phyloP scores from a whole-genome alignment of 2,888 invertebrate genomes.

The Timandra comae region DNA sequence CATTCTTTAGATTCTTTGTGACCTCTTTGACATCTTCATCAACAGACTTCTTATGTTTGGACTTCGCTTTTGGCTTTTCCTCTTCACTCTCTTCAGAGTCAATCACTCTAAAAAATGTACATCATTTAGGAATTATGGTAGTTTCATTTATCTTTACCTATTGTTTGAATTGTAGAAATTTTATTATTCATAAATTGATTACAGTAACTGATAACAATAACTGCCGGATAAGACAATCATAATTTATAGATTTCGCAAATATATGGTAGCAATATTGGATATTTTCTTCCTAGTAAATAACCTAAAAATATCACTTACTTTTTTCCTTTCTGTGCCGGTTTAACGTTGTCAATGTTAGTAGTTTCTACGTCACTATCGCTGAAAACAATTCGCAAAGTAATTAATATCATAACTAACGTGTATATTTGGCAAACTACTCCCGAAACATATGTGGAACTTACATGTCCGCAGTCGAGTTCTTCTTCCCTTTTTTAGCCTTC shows the following conservation, averaged over 20 bases:
- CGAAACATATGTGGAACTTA: conserved; percentile 67
- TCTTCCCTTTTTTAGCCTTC: conserved; percentile 89
- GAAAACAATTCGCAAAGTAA: conserved; percentile 33
- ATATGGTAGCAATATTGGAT: too few species aligned
- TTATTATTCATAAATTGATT: too few species aligned
- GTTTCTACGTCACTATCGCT: conserved; percentile 80
- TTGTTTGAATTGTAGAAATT: too few species aligned
- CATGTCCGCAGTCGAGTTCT: conserved; percentile 84
- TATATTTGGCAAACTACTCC: conserved; percentile 24
- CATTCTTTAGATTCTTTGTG: conserved; percentile 76
- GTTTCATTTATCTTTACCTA: too few species aligned
- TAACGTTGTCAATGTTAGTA: conserved; percentile 55
- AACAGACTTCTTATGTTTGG: conserved; percentile 68
- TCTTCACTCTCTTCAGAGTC: conserved; percentile 69
- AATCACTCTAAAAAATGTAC: conserved; percentile 44
- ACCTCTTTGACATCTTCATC: conserved; percentile 71
- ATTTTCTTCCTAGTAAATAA: conserved; percentile 30
- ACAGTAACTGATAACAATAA: too few species aligned
- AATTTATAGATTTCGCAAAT: too few species aligned
- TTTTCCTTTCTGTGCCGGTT: conserved; percentile 59
- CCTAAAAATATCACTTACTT: conserved; percentile 63
- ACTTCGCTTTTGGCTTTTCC: conserved; percentile 63
- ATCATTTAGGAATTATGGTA: too few species aligned
- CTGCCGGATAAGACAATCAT: too few species aligned
- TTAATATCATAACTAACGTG: conserved; percentile 16